Base-by-base conservation (phyloP, 2,113 vertebrate genomes). In the Pristiophorus japonicus region DNA sequence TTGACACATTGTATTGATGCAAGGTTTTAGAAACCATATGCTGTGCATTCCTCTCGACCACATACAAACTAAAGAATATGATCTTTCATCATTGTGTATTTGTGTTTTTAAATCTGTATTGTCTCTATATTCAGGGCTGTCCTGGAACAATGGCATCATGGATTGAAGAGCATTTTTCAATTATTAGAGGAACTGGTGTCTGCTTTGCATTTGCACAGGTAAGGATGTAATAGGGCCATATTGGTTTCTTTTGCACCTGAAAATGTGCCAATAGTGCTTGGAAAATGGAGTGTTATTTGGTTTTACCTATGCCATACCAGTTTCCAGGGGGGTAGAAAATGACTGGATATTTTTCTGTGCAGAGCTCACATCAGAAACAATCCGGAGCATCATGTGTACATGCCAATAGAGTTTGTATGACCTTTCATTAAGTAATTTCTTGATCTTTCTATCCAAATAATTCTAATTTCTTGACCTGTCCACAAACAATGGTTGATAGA, bases 161-260 rank as follows among this genome's bases (percentile, higher is more conserved):
- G 96, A 70, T 55, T n/a, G 81, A 95, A 84, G 94, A 96, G 12
- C 94, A 95, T 38, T 67, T 96, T 85, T 59, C 16, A 67, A 0
- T 96, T 30, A 91, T 62, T 93, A 95, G 95, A 65, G 95, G 70
- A 0, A 24, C 78, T 96, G 96, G 87, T 1, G 3, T 16, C 1
- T 96, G 96, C 1, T 1, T 96, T 66, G 95, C 66, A n/a, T 63
- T 96, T 95, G 75, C 42, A 45, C 96, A 96, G 95, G 96, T 96
- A 96, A 96, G 12, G 1, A 12, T n/a, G 14, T 30, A 27, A 27
- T 91, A n/a, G 34, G n/a, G 30, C 34, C 1, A n/a, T 38, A 14
- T 34, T 62, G 0, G 11, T 91, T n/a, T 87, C 8, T 34, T 51
- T 87, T 27, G 51, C 24, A 34, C 27, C 47, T 88, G 47, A n/a